Evolutionary conservation across 1,140 invertebrate species (phyloP), one percentile per base, ranked within the genome.

Genomic region (Drosophila aff.): DNA sequence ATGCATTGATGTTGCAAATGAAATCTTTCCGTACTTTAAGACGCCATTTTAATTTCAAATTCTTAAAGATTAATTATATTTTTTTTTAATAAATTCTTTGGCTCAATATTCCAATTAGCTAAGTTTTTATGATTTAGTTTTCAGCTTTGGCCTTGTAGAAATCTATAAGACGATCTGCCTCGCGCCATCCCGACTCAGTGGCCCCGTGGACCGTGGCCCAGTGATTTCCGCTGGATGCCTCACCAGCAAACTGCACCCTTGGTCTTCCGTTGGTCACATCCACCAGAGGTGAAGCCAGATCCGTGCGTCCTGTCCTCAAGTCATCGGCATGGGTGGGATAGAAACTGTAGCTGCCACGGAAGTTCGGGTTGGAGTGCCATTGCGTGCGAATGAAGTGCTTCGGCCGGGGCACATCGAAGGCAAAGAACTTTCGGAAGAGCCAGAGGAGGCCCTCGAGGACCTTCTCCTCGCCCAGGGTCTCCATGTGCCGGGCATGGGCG

Each of bases 191-290:
- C 28, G 95, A 94, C 92, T 96, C 95, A 3, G 97, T 93, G 4
- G 97, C 97, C 7, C 97, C 97, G 92, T 98, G 97, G 2, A 96
- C 96, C 2, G 96, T 96, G 4, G 95, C 95, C 85, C 95, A 96
- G 86, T 94, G 95, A 60, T 94, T 93, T 23, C 94, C 91, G 59
- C 95, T 95, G 0, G 96, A 95, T 0, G 96, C 96, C 93, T 96
- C 96, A 0, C 96, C 96, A 16, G 95, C 96, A 86, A 97, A 96
- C 64, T 95, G 93, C 9, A 96, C 78, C n/a, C 95, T 91, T 2
- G 95, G 94, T 69, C 93, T 94, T 16, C 93, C 93, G 44, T 57
- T 57, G 21, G 82, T 79, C 2, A 78, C 65, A 74, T 94, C 92
- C 4, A 77, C 23, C 44, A 96, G 77, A 2, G 96, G 96, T 23